These are phyloP conservation scores for Allolobophora icterica DNA, from an alignment of 2,888 invertebrate genomes.

Conservation along the genomic window DNA sequence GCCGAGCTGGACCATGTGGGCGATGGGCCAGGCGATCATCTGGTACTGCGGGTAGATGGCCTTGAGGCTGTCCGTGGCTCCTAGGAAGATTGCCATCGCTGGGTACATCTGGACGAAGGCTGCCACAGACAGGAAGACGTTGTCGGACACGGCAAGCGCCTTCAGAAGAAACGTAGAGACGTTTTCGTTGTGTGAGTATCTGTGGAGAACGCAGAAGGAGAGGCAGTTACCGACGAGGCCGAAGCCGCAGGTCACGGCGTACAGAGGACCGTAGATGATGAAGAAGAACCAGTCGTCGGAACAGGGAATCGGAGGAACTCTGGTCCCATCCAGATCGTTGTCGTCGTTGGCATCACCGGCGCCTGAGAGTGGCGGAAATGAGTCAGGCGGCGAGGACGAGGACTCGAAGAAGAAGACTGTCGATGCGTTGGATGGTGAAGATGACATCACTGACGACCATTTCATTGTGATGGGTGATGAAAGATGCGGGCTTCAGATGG, in stretches of 20 bases:
- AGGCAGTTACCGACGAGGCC: conserved; percentile 50
- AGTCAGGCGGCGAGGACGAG: not conserved
- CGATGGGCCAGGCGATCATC: conserved; percentile 48
- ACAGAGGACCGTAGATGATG: conserved; percentile 50
- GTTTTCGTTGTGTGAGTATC: conserved; percentile 42
- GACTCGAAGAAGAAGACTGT: not conserved
- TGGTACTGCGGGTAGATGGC: conserved; percentile 46
- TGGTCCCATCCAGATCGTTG: not conserved
- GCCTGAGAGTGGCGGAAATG: not conserved
- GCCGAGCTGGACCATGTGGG: conserved; percentile 48
- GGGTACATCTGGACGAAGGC: conserved; percentile 48
- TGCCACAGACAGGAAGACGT: conserved; percentile 48
- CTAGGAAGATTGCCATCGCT: conserved; percentile 48
- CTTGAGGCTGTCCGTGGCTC: conserved; percentile 39
- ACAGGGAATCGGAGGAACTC: conserved; percentile 33
- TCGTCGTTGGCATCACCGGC: not conserved
- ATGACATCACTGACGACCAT: not conserved
- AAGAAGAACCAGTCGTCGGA: conserved; percentile 47
- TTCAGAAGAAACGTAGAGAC: conserved; percentile 50
- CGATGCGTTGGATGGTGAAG: not conserved
- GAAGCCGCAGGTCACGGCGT: conserved; percentile 48
- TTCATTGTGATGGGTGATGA: not conserved
- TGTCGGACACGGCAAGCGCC: conserved; percentile 48
- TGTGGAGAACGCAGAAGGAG: conserved; percentile 49
- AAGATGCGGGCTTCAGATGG: not conserved